phyloP scores from a whole-genome alignment of 2,888 invertebrate genomes.

The Sphinx pinastri region DNA sequence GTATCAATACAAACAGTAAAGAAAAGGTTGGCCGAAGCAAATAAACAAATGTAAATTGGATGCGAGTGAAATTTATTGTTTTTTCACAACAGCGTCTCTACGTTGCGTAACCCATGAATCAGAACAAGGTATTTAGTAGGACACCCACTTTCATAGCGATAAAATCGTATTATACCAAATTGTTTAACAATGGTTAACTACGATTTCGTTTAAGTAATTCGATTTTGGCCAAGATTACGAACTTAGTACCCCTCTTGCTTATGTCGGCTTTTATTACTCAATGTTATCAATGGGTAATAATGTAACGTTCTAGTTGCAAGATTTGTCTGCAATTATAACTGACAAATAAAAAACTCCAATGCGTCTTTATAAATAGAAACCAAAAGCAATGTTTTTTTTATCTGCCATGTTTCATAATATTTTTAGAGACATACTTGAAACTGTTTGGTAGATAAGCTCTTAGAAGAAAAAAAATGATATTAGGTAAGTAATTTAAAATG shows the following conservation, averaged over 20 bases:
- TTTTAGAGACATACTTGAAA: too few species aligned
- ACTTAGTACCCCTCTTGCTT: background rate
- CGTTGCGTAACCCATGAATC: conserved; percentile 33
- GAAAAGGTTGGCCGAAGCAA: background rate
- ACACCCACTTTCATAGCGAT: conserved; percentile 37
- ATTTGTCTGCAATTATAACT: too few species aligned
- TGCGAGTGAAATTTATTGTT: conserved; percentile 35
- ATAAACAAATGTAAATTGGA: background rate
- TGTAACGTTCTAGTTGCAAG: background rate
- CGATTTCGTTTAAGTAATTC: background rate
- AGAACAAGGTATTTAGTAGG: conserved; percentile 35
- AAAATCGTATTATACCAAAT: conserved; percentile 29
- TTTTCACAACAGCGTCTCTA: conserved; percentile 27
- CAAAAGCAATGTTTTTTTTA: too few species aligned
- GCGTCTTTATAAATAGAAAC: background rate
- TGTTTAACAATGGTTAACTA: background rate
- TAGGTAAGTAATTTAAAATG: too few species aligned
- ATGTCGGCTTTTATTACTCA: background rate
- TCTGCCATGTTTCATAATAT: too few species aligned
- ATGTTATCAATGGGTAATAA: background rate
- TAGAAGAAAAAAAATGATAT: background rate
- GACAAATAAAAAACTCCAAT: background rate
- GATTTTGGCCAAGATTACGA: background rate
- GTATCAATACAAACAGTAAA: background rate
- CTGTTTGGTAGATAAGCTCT: too few species aligned